phyloP scores from a whole-genome alignment of 2,797 vertebrate genomes.

The Sardinella longiceps region DNA sequence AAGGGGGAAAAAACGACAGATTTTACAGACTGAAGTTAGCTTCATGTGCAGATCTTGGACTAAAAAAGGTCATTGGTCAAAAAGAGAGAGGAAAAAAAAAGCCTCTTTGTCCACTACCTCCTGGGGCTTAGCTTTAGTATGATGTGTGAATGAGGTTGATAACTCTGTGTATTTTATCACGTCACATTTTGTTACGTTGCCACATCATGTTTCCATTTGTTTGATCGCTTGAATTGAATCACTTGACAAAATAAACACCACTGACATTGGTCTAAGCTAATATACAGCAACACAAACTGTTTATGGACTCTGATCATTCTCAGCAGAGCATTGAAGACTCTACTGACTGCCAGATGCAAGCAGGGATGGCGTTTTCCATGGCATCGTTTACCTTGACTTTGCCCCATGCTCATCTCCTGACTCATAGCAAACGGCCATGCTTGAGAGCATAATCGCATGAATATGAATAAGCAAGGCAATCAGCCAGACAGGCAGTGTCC shows the following conservation, averaged over 20 bases:
- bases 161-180: too few species aligned
- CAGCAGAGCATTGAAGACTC: background rate
- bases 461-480: slow-evolving; percentile 54
- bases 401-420: slow-evolving; percentile 36
- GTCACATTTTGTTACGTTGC: too few species aligned
- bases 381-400: slow-evolving; percentile 6
- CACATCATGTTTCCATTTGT: background rate
- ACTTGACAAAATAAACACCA: background rate
- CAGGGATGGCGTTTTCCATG: background rate
- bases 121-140: background rate
- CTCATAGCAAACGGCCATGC: slow-evolving; percentile 43
- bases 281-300: slow-evolving; percentile 45
- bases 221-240: background rate
- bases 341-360: background rate
- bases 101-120: background rate
- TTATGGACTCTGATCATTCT: slow-evolving; percentile 31
- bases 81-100: background rate
- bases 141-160: too few species aligned
- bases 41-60: background rate
- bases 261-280: slow-evolving; percentile 38
- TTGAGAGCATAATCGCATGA: slow-evolving; percentile 48
- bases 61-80: background rate
- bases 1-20: background rate
- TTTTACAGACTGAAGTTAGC: background rate
- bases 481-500: slow-evolving; percentile 48